Evolutionary conservation across 1,140 invertebrate genomes (phyloP), one percentile per base, ranked within the genome.

Genomic region (Papilio aristodemus): DNA sequence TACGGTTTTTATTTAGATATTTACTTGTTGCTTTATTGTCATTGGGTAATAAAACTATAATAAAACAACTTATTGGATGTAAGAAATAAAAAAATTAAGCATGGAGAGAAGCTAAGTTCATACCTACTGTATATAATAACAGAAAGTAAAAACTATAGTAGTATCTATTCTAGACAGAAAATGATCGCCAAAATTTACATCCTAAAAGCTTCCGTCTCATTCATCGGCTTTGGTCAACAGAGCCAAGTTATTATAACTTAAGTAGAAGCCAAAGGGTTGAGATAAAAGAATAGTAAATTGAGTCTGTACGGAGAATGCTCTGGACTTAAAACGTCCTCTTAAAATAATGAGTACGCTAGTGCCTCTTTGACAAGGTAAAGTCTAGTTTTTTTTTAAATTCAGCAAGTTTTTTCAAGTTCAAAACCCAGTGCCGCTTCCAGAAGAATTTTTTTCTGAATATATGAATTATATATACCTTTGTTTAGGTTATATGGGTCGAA

Each of bases 241-340:
- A 50, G 46, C 46, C 46, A 25, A 50, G 46, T 50, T 22, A 50
- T 50, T 50, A 50, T 50, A 5, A 1, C 46, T 50, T 50, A 50
- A 50, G 46, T 22, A 50, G 46, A 10, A 10, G 10, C 8, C 17
- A 50, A 50, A 50, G 46, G 46, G 46, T 50, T 50, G 19, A 50
- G 19, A 50, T 50, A 50, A 50, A 50, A 50, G 46, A 50, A 50
- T 50, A 46, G n/a, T 50, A 22, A 50, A 50, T 50, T 10, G 17
- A 50, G 46, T 50, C 46, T 50, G 17, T 50, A 50, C 17, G 10
- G 17, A 50, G 46, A 50, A 50, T 50, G 46, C 1, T 17, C 9
- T 50, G 17, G 46, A 17, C 19, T 50, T 19, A 50, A 50, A 50
- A 50, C 8, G 46, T 19, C 17, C 17, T 10, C 46, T 50, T 50